Evolutionary conservation across 2,113 vertebrate species (phyloP), one percentile per base, ranked within the genome.

Genomic region (Chaetura pelagica): DNA sequence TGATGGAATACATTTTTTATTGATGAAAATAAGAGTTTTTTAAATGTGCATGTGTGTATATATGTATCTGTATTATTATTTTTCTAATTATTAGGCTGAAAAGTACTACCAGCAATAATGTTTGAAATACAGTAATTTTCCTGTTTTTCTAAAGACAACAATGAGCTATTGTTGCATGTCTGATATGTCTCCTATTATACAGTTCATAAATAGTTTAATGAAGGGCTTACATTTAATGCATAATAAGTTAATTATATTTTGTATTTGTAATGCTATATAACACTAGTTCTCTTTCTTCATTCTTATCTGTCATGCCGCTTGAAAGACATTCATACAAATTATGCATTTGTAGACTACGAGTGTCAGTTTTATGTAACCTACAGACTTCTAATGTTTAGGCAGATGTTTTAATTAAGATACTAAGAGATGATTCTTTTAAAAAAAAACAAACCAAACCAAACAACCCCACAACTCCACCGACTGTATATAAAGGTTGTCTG

Each of bases 41-140:
- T 30, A 90, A 67, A 46, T 27, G 22, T 30, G 15, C 69, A 12
- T 57, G 15, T 79, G 21, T 35, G 15, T 72, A 30, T 42, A 42
- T 49, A 61, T 38, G 13, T n/a, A 24, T 64, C 74, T 85, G 15
- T 35, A 54, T 86, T 75, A 87, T 32, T 58, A 46, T 93, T 96
- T 90, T 44, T 91, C 93, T 90, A n/a, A 57, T 64, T 62, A 92
- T 69, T 88, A 97, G 97, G 79, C 66, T 93, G 94, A 67, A 90
- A 91, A 93, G 22, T 74, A 63, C 67, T 66, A 4, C 67, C 63
- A 76, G 54, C 61, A 91, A 81, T 23, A 77, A 97, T 98, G 96
- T 75, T 69, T 87, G 95, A 96, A 95, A 86, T 57, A 18, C 29
- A 44, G 73, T 29, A 57, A 79, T 67, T 84, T 79, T 80, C 86